Evolutionary conservation across 2,888 invertebrate species (phyloP), one percentile per base, ranked within the genome.

Genomic region (Podabrus alpinus): DNA sequence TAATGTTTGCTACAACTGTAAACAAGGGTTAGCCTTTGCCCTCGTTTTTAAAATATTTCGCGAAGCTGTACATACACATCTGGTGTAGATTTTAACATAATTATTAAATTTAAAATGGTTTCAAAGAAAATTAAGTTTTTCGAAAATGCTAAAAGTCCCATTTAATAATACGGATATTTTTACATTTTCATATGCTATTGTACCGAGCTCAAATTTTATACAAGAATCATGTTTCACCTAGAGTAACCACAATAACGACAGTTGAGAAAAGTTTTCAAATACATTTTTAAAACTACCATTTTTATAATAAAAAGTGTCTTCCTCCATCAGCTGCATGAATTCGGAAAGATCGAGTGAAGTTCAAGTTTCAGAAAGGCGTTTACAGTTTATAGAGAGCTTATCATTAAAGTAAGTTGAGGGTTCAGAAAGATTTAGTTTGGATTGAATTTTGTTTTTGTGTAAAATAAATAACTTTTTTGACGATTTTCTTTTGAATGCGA

Each of bases 1-100:
- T 72, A 64, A 64, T 69, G 71, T 72, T 72, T 19, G 66, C 68
- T 71, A 75, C 66, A 71, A 71, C 64, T 25, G 75, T 69, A 75
- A 75, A 75, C 74, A 74, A 74, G 71, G 68, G 17, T 64, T 64
- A 64, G 62, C 21, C 17, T 64, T 64, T 21, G 68, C 59, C 16
- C 15, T 68, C 68, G 45, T 59, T 19, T 59, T 59, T 59, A 59
- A 59, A 25, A 59, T 45, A 64, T 21, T 64, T 64, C 21, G 16
- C 21, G 9, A 64, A 64, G 16, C 19, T 19, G 17, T 61, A 61
- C 45, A 45, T n/a, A 45, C 29, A 45, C 21, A 64, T 64, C 21
- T 21, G 68, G 13, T 45, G 16, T 68, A 29, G 17, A 17, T 19
- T 59, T 59, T 59, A 59, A 59, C 16, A 45, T 45, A 64, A 17